phyloP scores from a whole-genome alignment of 2,113 vertebrate species.

The Seriola aureovittata region DNA sequence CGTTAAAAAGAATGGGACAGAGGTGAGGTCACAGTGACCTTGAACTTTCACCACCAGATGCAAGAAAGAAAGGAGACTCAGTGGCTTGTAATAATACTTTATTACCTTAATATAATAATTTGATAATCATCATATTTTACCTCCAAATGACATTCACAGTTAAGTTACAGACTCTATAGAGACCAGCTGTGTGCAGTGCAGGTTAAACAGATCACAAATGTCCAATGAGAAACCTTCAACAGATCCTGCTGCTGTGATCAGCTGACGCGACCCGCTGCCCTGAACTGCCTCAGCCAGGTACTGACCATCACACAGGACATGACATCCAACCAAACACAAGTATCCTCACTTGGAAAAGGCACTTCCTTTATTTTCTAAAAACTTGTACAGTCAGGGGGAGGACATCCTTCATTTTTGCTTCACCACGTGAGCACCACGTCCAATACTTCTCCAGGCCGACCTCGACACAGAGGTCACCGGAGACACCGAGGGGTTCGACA shows the following conservation, averaged over 20 bases:
- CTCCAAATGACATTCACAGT: conserved; percentile 44
- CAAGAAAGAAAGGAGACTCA: too few species aligned
- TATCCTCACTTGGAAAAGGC: conserved; percentile 33
- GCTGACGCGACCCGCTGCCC: not conserved
- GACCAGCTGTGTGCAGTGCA: not conserved
- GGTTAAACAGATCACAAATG: not conserved
- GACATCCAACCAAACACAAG: not conserved
- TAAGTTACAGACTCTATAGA: conserved; percentile 16
- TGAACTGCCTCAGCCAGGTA: not conserved
- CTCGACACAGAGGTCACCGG: not conserved
- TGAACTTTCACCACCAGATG: too few species aligned
- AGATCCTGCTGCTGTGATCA: not conserved
- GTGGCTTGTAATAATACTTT: conserved; percentile 27
- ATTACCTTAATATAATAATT: conserved; percentile 34
- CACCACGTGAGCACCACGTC: not conserved
- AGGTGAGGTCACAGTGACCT: too few species aligned
- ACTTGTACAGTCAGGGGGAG: not conserved
- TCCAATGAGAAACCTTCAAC: not conserved
- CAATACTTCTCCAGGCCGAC: not conserved
- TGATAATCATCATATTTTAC: conserved; percentile 26
- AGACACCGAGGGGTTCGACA: not conserved
- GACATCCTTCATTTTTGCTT: not conserved
- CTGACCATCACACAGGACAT: not conserved
- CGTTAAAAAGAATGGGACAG: too few species aligned
- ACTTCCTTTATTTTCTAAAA: conserved; percentile 45